Evolutionary conservation across 2,888 invertebrate genomes (phyloP), one percentile per base, ranked within the genome.

Genomic region (Polia nebulosa): DNA sequence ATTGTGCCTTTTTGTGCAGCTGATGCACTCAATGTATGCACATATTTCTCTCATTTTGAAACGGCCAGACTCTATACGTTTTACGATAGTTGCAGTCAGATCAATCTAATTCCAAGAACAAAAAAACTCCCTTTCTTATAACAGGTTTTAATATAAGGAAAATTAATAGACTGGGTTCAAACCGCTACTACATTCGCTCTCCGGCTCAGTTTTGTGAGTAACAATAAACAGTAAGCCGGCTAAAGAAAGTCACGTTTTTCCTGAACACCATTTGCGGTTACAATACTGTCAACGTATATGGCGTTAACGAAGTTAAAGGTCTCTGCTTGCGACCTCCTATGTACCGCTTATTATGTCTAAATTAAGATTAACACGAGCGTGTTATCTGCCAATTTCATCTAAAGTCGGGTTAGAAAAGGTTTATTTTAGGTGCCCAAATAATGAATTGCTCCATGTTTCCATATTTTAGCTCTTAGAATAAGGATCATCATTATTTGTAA

Each of bases 1-100:
- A 94, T 94, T 94, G 91, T 93, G 88, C 92, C 93, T 94, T 94
- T 95, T 95, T 95, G 92, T 88, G 86, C 88, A 88, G 87, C 88
- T 89, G 88, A 88, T 89, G 88, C 87, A 86, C 86, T 91, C 87
- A 89, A 90, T 90, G 76, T 90, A 90, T 89, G 89, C 88, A 90
- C 89, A 88, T 90, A 89, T 89, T 87, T 87, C 85, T 86, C 87
- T 86, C 85, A 84, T 86, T 87, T 85, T 85, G 76, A 79, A 85
- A 83, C 84, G 78, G 78, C 71, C 78, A 76, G 77, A 77, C 71
- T 66, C 80, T 80, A 79, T 76, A 67, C 73, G 76, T 81, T 85
- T 79, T 72, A 64, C 66, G 63, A 69, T 61, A 70, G 71, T 66
- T 70, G 59, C 66, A 51, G 57, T 58, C 63, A 58, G 67, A 58